Evolutionary conservation across 1,140 invertebrate species (phyloP), one percentile per base, ranked within the genome.

Genomic region (Parasteatoda tepidariorum): DNA sequence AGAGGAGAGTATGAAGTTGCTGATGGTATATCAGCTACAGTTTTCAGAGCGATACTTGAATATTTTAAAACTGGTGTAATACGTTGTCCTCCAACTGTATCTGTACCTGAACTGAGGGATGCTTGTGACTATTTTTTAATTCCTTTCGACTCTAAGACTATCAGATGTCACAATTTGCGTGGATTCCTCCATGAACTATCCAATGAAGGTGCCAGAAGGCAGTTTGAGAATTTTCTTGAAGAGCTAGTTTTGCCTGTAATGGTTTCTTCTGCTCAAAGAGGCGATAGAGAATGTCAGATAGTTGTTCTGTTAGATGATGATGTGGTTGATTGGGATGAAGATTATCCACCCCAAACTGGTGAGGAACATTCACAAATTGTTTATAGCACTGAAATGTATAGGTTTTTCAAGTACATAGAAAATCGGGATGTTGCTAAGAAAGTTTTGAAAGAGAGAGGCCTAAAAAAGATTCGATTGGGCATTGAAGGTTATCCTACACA

Each of bases 401-500:
- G 97, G 84, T 99, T 99, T 90, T 99, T 99, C 90, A 99, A 99
- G 88, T 99, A 99, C 89, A 98, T 99, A 84, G 98, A 99, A 89
- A 99, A 99, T 88, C 92, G 98, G 84, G 98, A 99, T 89, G 98
- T 99, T 11, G 98, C 98, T 2, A 99, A 99, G 88, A 84, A 88
- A 71, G 92, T 99, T n/a, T 94, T 99, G 91, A 99, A 99, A 88
- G 98, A 99, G 88, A 91, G 98, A 67, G 98, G 98, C 0, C 89
- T 99, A 55, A 99, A 99, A 89, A 99, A 99, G 88, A 99, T 99
- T 83, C 92, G 97, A 15, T 91, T 99, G 30, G 98, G 98, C 7
- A 99, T 99, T 78, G 98, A 99, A 91, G 97, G 97, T 0, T 99
- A 99, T 90, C 98, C 98, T n/a, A 99, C 98, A 0, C 97, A 99